Evolutionary conservation across 2,888 invertebrate genomes (phyloP), one percentile per base, ranked within the genome.

Genomic region (Rhorus exstirpatorius): DNA sequence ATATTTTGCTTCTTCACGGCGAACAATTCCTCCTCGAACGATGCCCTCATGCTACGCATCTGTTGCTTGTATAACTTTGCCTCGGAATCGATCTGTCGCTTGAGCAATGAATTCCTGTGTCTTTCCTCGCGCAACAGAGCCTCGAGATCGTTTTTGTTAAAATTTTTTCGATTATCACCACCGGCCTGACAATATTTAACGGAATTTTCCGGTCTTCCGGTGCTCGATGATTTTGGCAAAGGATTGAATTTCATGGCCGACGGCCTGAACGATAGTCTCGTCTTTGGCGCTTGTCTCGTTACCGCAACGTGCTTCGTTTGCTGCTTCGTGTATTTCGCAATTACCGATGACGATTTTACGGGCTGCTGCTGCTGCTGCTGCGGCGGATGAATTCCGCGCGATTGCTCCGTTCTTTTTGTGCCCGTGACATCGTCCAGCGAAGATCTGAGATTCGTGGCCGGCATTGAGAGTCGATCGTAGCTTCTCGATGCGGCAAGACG

Each of bases 1-100:
- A 92, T 91, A 63, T 92, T 93, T 60, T 92, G 91, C 31, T 92
- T 93, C 44, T 91, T 93, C 1, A 93, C 63, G 0, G 89, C 81
- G 71, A 92, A 93, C 17, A 92, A 61, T 79, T 93, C 92, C 70
- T 90, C 89, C 75, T 93, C 93, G 65, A 91, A 91, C 0, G 90
- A 88, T 10, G 87, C 83, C 19, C 91, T 88, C 88, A 92, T 90
- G 7, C 83, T 88, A 55, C 91, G 90, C 26, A 93, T 91, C 75
- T 91, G 91, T 3, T 83, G 87, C 60, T 91, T 93, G 79, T 92
- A 92, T 10, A 88, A 78, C 63, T 90, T 90, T 8, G 87, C 88
- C 74, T 92, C 92, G 0, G 91, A 86, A 12, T 93, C 91, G 0
- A 92, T 75, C 53, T 92, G 92, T 24, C 89, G 85, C 60, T 91